Evolutionary conservation across 2,888 invertebrate genomes (phyloP).

Genomic region (Ischnura elegans): DNA sequence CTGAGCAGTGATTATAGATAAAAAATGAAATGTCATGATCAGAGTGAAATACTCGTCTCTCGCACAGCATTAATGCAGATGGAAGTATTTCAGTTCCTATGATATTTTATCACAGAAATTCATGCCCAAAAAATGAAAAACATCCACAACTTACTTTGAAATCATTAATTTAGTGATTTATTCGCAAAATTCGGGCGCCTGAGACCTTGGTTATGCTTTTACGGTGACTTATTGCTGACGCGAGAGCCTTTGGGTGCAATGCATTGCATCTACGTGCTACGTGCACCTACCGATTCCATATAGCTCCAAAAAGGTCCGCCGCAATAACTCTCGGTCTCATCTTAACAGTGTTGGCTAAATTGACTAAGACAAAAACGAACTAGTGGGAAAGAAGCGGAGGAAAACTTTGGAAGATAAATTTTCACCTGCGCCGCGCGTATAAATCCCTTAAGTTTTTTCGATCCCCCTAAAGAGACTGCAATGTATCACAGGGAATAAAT

Average conservation of each 20-base stretch:
- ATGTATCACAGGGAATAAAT: conserved; percentile 1
- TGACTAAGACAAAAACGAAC: conserved; percentile 31
- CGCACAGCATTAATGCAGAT: too few species aligned
- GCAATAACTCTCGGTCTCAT: not conserved
- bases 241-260: conserved; percentile 23
- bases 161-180: conserved; percentile 31
- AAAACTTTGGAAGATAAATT: conserved; percentile 12
- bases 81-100: not conserved
- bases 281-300: conserved; percentile 25
- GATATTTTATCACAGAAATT: not conserved
- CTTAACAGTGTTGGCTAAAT: conserved; percentile 20
- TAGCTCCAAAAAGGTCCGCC: conserved; percentile 2
- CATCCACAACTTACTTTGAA: not conserved
- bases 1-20: too few species aligned
- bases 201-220: not conserved
- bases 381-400: not conserved
- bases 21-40: too few species aligned
- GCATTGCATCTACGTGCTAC: not conserved
- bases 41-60: too few species aligned
- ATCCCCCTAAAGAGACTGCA: not conserved
- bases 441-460: not conserved
- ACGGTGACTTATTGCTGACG: conserved; percentile 23
- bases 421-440: not conserved
- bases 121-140: not conserved
- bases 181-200: not conserved